These are phyloP conservation scores for Boleophthalmus pectinirostris DNA, from an alignment of 2,113 vertebrate genomes.

Conservation along the genomic window DNA sequence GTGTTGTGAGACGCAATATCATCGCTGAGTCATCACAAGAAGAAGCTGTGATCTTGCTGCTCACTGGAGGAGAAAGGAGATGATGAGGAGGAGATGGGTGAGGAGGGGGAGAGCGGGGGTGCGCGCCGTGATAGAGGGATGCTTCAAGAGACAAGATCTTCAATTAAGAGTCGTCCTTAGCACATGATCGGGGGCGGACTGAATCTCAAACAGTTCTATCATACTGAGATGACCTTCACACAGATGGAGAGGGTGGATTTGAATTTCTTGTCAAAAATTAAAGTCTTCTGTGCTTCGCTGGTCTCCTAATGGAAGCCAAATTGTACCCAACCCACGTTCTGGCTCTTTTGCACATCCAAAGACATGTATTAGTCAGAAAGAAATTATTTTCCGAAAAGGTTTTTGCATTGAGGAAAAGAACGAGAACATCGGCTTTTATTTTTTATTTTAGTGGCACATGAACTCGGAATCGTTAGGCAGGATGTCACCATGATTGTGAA, in stretches of 20 bases:
- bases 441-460: too few relatives aligned
- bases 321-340: background rate
- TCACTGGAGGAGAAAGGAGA: slow-evolving; percentile 3
- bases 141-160: slow-evolving; percentile 49
- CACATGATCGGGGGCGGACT: slow-evolving; percentile 37
- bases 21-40: slow-evolving; percentile 70
- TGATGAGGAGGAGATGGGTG: slow-evolving; percentile 11
- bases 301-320: background rate
- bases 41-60: slow-evolving; percentile 29
- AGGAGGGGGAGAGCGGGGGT: background rate
- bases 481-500: too few relatives aligned
- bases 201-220: slow-evolving; percentile 39
- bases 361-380: background rate
- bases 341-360: background rate
- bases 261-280: background rate
- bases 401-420: background rate
- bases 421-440: too few relatives aligned
- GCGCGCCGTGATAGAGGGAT: slow-evolving; percentile 28
- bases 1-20: slow-evolving; percentile 44
- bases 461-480: too few relatives aligned
- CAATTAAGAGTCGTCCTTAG: slow-evolving; percentile 45
- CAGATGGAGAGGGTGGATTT: slow-evolving; percentile 9
- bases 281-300: background rate
- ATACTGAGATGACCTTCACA: slow-evolving; percentile 44
- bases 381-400: background rate